Base-by-base conservation (phyloP, 2,113 vertebrate species). In the Brachirus orientalis region DNA sequence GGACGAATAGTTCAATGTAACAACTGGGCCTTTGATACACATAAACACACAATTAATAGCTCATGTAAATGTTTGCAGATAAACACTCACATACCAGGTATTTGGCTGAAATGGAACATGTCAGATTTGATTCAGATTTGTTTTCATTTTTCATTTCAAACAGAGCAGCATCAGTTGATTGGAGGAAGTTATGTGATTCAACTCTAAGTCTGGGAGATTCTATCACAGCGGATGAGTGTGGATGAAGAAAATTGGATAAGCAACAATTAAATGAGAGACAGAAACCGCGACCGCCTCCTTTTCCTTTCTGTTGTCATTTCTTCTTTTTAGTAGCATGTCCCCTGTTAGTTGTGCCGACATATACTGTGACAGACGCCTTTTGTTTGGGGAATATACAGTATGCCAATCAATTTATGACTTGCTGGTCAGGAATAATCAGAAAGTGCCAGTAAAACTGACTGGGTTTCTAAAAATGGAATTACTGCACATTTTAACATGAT, bases 391-490 rank as follows among this genome's bases (percentile, higher is more conserved):
- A 68, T 20, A 51, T 13, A 35, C 38, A 12, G 38, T 12, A 28
- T 48, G 68, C 28, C 78, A 54, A 58, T 79, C 65, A 54, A 16
- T 81, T 68, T 71, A 79, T 37, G 36, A 66, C 53, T 6, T 1
- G 64, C 57, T 69, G 61, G 65, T 50, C 33, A 41, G 19, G 35
- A 58, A 40, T 84, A 64, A 83, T 83, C 74, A 50, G 48, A 61
- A 79, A 75, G 48, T 20, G 74, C 60, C 79, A 61, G 72, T 47
- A 41, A 79, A 67, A 67, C 63, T 52, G 55, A 79, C 60, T 74
- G 53, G 71, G 80, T 75, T 72, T 75, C 54, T 60, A n/a, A 71
- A 46, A 55, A 72, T 51, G 51, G 70, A 72, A 71, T 84, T 72
- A 69, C 59, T 36, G 61, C 19, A 28, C 37, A 52, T 82, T 61